Evolutionary conservation across 2,113 vertebrate species (phyloP).

Genomic region (Desmodus rotundus): DNA sequence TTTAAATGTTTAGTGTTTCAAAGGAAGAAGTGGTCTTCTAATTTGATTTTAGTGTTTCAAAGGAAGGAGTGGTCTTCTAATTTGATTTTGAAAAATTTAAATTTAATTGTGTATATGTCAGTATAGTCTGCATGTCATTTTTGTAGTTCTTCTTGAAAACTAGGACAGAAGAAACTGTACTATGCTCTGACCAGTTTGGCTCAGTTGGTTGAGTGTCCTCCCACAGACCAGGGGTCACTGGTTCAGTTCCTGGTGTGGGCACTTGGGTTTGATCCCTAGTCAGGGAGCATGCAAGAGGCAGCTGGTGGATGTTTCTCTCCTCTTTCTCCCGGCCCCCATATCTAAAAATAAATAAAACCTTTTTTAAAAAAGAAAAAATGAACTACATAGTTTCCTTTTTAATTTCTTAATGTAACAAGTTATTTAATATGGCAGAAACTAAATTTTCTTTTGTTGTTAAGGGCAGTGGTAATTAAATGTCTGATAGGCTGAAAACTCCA

Average conservation of each 20-base stretch:
- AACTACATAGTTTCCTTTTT: background rate
- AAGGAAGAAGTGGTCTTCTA: background rate
- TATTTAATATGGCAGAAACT: background rate
- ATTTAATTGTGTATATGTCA: background rate
- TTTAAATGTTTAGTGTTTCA: constrained; percentile 3
- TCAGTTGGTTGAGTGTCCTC: no score
- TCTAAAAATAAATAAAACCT: no score
- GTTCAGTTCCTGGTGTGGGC: no score
- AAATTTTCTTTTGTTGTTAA: background rate
- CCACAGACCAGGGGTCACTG: no score
- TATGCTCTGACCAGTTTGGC: no score
- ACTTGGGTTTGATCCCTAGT: no score
- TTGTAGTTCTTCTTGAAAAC: background rate
- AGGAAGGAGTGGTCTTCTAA: background rate
- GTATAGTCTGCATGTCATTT: background rate
- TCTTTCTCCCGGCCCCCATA: no score
- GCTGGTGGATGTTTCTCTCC: no score
- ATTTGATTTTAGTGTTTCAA: background rate
- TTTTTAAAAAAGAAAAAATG: background rate
- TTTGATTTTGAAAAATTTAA: background rate
- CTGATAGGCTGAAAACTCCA: background rate
- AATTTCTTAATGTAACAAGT: background rate
- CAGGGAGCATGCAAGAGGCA: no score
- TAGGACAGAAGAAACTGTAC: background rate
- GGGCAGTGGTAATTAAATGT: background rate